These are phyloP conservation scores for Lucilia cuprina DNA, from an alignment of 1,140 invertebrate species.

Conservation along the genomic window DNA sequence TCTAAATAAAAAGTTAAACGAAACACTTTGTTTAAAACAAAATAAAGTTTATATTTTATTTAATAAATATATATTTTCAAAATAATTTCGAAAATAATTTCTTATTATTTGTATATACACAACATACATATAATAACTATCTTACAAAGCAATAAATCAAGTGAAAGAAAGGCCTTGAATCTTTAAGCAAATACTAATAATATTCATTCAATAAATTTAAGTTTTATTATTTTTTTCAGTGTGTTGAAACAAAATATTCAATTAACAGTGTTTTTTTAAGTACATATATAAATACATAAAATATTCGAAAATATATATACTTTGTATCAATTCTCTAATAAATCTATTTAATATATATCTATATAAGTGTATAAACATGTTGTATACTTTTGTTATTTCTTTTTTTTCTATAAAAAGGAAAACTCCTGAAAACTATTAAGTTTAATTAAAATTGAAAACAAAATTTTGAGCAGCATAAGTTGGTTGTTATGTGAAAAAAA, in stretches of 20 bases:
- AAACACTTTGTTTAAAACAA: no score
- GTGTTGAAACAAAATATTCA: background rate
- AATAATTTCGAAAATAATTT: no score
- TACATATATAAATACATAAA: conserved; percentile 16
- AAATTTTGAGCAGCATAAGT: background rate
- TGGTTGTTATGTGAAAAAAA: background rate
- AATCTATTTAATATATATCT: background rate
- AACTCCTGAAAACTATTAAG: background rate
- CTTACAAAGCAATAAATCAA: background rate
- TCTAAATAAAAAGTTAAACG: no score
- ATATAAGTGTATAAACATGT: background rate
- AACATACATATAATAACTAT: background rate
- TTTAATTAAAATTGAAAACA: background rate
- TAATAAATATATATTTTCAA: no score
- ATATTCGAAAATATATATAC: conserved; percentile 16
- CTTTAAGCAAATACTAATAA: background rate
- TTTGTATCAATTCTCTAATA: background rate
- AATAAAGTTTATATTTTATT: no score
- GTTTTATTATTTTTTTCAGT: background rate
- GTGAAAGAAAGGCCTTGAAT: background rate
- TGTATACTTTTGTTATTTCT: background rate
- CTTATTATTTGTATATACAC: no score
- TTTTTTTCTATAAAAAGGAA: background rate
- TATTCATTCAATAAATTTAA: background rate
- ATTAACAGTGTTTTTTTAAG: background rate